Base-by-base conservation (phyloP, 2,888 invertebrate genomes). In the Acanthacorydalis orientalis region DNA sequence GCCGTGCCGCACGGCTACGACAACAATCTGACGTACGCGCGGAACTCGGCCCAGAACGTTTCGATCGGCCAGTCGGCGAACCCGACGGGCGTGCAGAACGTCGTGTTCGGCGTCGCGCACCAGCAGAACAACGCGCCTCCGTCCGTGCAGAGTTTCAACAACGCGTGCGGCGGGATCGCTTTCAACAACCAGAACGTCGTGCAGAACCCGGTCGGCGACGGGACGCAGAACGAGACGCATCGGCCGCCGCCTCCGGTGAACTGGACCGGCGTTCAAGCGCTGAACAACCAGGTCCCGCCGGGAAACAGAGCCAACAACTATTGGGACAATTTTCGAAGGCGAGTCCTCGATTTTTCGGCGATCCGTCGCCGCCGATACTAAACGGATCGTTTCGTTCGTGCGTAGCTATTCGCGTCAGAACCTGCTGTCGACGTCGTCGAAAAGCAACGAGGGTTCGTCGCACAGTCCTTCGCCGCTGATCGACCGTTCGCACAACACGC, bases 311-410 rank as follows among this genome's bases (percentile, higher is more conserved):
- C 89, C 48, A 91, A 91, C 65, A 91, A 91, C 68, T 91, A 90
- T 66, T 90, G 88, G 88, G 90, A 91, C 63, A 90, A 91, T 68
- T 90, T 91, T 64, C 72, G 88, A 69, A 89, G 89, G 88, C 87
- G 79, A 74, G 58, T 57, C 3, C 23, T 2, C 23, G 23, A n/a
- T n/a, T n/a, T n/a, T n/a, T n/a, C 23, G 23, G 3, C 3, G 3
- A 23, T 23, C 23, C 6, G 6, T 2, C 2, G 6, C 23, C 3
- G 23, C 6, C 23, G 23, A 23, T 6, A 6, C 6, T 23, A 6
- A 23, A 23, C 6, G 23, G 6, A 2, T 23, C 23, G 23, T 40
- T 33, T 48, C 43, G 46, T 23, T 2, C 6, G 23, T 23, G 23
- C 23, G 23, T 52, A 89, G 88, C 63, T 89, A 90, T 64, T 89